phyloP scores from a whole-genome alignment of 2,797 vertebrate genomes.

The Dryobates pubescens region DNA sequence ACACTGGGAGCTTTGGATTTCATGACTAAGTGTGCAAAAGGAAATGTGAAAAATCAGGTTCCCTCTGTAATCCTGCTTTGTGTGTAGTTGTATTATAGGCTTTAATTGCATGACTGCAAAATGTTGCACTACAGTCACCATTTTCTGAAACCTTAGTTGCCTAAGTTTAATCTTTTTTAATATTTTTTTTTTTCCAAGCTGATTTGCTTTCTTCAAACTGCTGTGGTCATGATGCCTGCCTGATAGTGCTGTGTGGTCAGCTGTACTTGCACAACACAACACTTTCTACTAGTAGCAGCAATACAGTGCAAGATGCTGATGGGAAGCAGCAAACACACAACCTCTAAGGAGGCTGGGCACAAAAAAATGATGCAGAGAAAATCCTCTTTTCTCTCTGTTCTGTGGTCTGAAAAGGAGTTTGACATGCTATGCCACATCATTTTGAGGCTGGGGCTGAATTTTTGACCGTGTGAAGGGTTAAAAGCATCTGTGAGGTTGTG shows the following conservation, averaged over 20 bases:
- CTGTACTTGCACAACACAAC: background rate
- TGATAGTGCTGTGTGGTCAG: background rate
- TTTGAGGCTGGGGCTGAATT: background rate
- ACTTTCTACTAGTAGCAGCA: fast-evolving
- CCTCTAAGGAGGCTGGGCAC: background rate
- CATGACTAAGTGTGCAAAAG: background rate
- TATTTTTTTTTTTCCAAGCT: background rate
- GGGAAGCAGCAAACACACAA: background rate
- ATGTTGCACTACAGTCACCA: background rate
- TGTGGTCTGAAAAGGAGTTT: background rate
- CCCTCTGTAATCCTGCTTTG: background rate
- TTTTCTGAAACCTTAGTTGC: background rate
- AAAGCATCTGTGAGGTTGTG: background rate
- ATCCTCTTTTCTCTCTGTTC: background rate
- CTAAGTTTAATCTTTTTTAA: background rate
- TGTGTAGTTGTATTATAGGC: background rate
- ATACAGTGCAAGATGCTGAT: background rate
- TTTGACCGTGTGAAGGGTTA: background rate
- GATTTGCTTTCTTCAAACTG: background rate
- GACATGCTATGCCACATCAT: background rate
- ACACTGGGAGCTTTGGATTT: background rate
- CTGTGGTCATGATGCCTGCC: background rate
- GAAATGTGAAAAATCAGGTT: background rate
- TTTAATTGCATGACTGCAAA: background rate
- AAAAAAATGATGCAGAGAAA: background rate